Base-by-base conservation (phyloP, 2,888 invertebrate species). In the Syrista parreyssii region DNA sequence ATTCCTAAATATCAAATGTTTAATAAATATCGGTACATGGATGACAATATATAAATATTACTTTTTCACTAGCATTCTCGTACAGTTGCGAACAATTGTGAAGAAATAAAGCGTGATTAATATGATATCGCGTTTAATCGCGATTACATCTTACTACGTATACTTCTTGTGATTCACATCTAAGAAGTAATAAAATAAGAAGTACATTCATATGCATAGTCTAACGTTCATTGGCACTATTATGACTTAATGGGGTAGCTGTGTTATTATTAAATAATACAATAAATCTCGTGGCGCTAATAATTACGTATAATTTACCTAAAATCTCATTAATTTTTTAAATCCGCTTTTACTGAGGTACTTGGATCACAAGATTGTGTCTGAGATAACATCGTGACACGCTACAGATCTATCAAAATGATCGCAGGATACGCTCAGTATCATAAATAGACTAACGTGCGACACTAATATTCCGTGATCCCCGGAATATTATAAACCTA, bases 1-100 rank as follows among this genome's bases (percentile, higher is more conserved):
- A 32, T 71, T 71, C 12, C 31, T 33, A 71, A 71, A 71, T 33
- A 33, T 71, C 23, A 71, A 32, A 33, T 34, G 74, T 74, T 74
- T 74, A 74, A 74, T 74, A 74, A 74, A 74, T 74, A 74, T 74
- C 35, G 33, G 35, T 74, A 74, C 36, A 74, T 34, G 74, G 11
- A 35, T 33, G 36, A 74, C 30, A 74, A 33, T 74, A 34, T 74
- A 34, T 35, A 74, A 74, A 74, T 12, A 9, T 74, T 74, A 74
- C 12, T 33, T 31, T 11, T 32, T 36, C 15, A 33, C 12, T 32
- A 69, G 23, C n/a, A 31, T 31, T 31, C 33, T 71, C 15, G 31
- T 30, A 12, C 3, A 31, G 31, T 32, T 23, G 71, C 11, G 12
- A 31, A 12, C 1, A 71, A 71, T 12, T 31, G 23, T 71, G 15